Conservation (phyloP, 2,888 invertebrate genomes). For the Merodon equestris region DNA sequence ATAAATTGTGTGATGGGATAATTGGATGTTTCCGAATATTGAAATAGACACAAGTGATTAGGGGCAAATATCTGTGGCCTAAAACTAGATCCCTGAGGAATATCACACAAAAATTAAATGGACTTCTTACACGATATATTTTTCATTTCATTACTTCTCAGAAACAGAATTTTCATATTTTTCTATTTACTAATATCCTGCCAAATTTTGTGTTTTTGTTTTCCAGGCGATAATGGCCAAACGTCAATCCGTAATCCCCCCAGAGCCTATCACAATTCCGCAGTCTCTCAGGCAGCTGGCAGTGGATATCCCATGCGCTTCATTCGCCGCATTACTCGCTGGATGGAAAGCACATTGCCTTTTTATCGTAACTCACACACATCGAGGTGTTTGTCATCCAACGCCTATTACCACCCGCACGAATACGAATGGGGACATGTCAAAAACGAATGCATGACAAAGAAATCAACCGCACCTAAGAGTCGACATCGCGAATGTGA, state of each 20-base stretch:
- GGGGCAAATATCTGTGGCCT: too few species aligned
- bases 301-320: constrained; percentile 75
- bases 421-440: constrained; percentile 21
- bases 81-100: too few species aligned
- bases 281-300: constrained; percentile 73
- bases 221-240: constrained; percentile 77
- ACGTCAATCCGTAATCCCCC: constrained; percentile 79
- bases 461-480: constrained; percentile 47
- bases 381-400: constrained; percentile 11
- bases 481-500: constrained; percentile 37
- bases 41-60: too few species aligned
- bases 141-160: too few species aligned
- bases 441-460: constrained; percentile 26
- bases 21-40: too few species aligned
- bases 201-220: too few species aligned
- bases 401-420: not conserved
- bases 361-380: constrained; percentile 75
- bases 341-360: constrained; percentile 78
- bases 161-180: too few species aligned
- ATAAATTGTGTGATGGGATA: too few species aligned
- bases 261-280: constrained; percentile 79
- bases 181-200: too few species aligned
- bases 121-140: too few species aligned
- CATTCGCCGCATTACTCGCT: constrained; percentile 76
- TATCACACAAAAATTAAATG: too few species aligned